Evolutionary conservation across 2,888 invertebrate genomes (phyloP).

Genomic region (Atherix ibis): DNA sequence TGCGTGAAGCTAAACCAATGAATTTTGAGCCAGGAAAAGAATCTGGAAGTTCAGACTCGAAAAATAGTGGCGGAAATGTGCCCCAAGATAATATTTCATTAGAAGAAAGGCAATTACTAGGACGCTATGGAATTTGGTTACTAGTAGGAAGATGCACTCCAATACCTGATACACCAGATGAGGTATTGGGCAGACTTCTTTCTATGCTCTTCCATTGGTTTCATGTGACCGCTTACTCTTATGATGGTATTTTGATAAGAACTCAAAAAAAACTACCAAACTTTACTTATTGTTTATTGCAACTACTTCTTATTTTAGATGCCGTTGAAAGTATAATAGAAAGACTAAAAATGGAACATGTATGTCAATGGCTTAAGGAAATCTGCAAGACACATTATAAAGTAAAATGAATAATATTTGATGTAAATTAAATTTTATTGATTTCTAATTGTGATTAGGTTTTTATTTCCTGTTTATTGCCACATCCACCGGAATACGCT

Average conservation of each 20-base stretch:
- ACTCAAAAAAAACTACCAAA: background rate
- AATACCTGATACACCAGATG: conserved; percentile 56
- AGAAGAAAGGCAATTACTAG: conserved; percentile 79
- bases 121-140: conserved; percentile 94
- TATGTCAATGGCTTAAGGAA: conserved; percentile 79
- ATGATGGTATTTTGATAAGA: conserved; percentile 63
- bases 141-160: conserved; percentile 85
- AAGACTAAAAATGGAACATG: conserved; percentile 80
- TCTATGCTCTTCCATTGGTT: conserved; percentile 99
- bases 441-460: conserved; percentile 13
- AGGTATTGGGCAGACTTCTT: conserved; percentile 75
- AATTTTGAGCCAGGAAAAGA: conserved; percentile 47
- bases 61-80: conserved; percentile 27
- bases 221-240: conserved; percentile 91
- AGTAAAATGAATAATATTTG: conserved; percentile 21
- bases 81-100: conserved; percentile 51
- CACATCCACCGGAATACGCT: conserved; percentile 92
- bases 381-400: conserved; percentile 73
- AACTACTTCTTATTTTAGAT: conserved; percentile 32
- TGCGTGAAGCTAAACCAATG: conserved; percentile 82
- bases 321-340: conserved; percentile 77
- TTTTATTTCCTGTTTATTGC: conserved; percentile 83
- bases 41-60: conserved; percentile 28
- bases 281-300: background rate
- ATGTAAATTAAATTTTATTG: background rate